A percentile compares a stretch with the other conserved stretches of the same genome.
phyloP scores from a whole-genome alignment of 2,797 vertebrate genomes.

The Benthosema pterotum region DNA sequence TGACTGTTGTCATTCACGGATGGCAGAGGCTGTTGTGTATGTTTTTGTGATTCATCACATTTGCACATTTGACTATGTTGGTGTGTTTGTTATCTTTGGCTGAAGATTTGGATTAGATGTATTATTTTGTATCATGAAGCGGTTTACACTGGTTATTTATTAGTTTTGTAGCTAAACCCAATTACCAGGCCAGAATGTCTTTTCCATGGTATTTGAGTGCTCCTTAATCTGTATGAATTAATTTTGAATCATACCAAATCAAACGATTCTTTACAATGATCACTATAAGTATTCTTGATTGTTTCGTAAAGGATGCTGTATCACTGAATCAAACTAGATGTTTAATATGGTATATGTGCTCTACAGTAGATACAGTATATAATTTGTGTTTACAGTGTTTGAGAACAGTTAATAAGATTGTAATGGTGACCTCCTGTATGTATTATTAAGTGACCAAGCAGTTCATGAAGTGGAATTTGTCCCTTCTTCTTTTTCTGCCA shows the following conservation, averaged over 20 bases:
- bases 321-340: background rate
- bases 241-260: slow-evolving; percentile 25
- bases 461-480: no score
- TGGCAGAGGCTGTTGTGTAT: no score
- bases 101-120: no score
- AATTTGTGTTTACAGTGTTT: no score
- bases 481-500: no score
- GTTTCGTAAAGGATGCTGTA: slow-evolving; percentile 18
- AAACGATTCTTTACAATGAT: slow-evolving; percentile 8
- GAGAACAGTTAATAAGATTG: slow-evolving; percentile 12
- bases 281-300: background rate
- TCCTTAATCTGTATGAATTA: slow-evolving; percentile 13
- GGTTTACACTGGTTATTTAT: slow-evolving; percentile 35
- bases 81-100: no score
- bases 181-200: slow-evolving; percentile 11
- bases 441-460: no score
- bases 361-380: background rate
- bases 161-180: slow-evolving; percentile 33
- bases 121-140: no score
- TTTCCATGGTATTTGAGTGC: background rate
- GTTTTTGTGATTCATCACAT: no score
- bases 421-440: background rate
- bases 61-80: no score
- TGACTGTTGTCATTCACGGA: background rate
- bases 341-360: slow-evolving; percentile 1